Conservation (phyloP, 2,888 invertebrate species). For the Operophtera brumata region DNA sequence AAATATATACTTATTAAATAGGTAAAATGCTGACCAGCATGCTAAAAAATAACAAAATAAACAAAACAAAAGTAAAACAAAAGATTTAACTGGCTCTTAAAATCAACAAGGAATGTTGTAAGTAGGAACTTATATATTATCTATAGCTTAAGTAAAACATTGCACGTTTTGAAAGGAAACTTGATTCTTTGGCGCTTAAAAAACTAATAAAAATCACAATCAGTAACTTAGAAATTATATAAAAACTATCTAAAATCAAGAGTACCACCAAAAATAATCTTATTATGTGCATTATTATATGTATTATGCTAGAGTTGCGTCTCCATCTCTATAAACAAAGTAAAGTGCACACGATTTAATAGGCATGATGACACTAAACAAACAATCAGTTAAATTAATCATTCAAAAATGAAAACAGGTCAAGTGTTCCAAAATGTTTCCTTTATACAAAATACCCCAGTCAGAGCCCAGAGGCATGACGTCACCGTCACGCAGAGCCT, state of each 20-base stretch:
- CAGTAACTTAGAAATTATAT: constrained; percentile 59
- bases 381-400: too few relatives aligned
- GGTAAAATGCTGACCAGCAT: constrained; percentile 56
- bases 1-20: constrained; percentile 11
- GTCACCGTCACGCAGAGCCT: too few relatives aligned
- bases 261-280: constrained; percentile 48
- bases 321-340: constrained; percentile 10
- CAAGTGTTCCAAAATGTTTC: too few relatives aligned
- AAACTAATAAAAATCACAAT: constrained; percentile 66
- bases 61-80: constrained; percentile 45
- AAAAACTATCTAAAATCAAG: constrained; percentile 45
- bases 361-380: too few relatives aligned
- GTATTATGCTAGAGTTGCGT: constrained; percentile 43
- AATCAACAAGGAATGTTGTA: constrained; percentile 47
- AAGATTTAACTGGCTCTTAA: constrained; percentile 49
- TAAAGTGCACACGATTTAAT: constrained; percentile 39
- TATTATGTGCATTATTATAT: constrained; percentile 47
- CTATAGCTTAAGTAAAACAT: constrained; percentile 57
- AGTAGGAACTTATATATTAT: constrained; percentile 38
- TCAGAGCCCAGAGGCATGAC: too few relatives aligned
- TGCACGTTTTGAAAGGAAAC: constrained; percentile 67
- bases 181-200: constrained; percentile 72
- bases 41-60: constrained; percentile 52
- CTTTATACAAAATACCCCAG: too few relatives aligned
- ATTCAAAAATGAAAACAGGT: too few relatives aligned